phyloP scores from a whole-genome alignment of 2,888 invertebrate genomes.

The Pseudococcus longispinus region DNA sequence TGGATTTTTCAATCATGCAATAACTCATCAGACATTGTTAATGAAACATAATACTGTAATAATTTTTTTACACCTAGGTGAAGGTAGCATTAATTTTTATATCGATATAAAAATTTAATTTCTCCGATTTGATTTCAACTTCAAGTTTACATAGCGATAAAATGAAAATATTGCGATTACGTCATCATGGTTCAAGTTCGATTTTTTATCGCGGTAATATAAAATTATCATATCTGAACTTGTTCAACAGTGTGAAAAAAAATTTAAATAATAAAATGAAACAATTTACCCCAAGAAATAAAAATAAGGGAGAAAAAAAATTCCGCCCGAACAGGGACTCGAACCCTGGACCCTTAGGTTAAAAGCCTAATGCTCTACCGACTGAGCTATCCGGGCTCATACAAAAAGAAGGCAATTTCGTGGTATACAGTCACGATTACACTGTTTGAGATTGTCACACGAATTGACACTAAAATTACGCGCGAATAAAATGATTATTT shows the following conservation, averaged over 20 bases:
- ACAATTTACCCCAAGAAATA: not conserved
- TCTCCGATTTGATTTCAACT: not conserved
- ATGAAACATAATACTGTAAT: no score
- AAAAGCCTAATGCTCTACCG: conserved; percentile 62
- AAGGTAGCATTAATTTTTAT: no score
- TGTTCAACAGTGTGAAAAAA: not conserved
- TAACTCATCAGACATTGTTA: no score
- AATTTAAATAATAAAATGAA: not conserved
- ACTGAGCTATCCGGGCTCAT: conserved; percentile 61
- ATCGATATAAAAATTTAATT: no score
- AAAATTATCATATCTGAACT: not conserved
- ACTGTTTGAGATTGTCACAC: not conserved
- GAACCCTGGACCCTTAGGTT: conserved; percentile 62
- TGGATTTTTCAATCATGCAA: not conserved
- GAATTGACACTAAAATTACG: no score
- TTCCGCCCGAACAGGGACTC: conserved; percentile 62
- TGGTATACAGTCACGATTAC: not conserved
- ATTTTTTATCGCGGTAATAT: not conserved
- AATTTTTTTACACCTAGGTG: no score
- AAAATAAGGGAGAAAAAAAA: conserved; percentile 11
- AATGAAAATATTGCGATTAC: not conserved
- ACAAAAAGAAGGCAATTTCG: not conserved
- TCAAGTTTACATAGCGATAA: not conserved
- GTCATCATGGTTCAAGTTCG: not conserved
- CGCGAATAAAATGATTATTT: no score